These are phyloP conservation scores for Hiodon alosoides DNA, from an alignment of 2,113 vertebrate species.

Conservation along the genomic window DNA sequence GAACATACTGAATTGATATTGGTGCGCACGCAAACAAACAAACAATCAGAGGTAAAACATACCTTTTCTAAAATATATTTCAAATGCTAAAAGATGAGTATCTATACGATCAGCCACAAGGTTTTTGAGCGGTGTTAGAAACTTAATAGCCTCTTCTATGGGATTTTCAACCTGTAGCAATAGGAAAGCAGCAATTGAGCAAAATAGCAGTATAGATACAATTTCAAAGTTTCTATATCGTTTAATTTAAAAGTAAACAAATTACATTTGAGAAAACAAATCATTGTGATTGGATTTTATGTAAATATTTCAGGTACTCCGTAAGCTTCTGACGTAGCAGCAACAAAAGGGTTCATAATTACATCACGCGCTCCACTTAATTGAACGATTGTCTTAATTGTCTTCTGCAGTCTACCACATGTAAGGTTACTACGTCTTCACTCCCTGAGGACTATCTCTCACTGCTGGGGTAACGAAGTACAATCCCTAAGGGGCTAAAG, in stretches of 20 bases:
- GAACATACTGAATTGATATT: neutral
- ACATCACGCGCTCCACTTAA: too few species aligned
- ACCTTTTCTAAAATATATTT: conserved; percentile 99
- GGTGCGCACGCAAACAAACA: too few species aligned
- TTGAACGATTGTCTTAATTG: too few species aligned
- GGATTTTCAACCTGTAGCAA: conserved; percentile 83
- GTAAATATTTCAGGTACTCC: neutral
- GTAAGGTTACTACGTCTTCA: too few species aligned
- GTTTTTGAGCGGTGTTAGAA: conserved; percentile 94
- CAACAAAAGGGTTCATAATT: too few species aligned
- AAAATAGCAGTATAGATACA: neutral
- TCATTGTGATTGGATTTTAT: neutral
- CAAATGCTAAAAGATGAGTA: conserved; percentile 96
- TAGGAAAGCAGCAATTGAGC: neutral
- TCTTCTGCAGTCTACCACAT: too few species aligned
- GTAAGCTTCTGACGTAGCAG: too few species aligned
- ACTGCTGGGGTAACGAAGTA: too few species aligned
- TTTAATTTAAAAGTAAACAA: neutral
- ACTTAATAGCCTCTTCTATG: conserved; percentile 98
- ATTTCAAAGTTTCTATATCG: neutral
- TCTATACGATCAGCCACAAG: conserved; percentile 97
- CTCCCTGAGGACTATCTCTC: too few species aligned
- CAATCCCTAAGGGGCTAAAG: too few species aligned
- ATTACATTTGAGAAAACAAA: neutral
- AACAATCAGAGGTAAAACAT: neutral